These are phyloP conservation scores for Oeneis ivallda DNA, from an alignment of 2,888 invertebrate genomes.

Conservation along the genomic window DNA sequence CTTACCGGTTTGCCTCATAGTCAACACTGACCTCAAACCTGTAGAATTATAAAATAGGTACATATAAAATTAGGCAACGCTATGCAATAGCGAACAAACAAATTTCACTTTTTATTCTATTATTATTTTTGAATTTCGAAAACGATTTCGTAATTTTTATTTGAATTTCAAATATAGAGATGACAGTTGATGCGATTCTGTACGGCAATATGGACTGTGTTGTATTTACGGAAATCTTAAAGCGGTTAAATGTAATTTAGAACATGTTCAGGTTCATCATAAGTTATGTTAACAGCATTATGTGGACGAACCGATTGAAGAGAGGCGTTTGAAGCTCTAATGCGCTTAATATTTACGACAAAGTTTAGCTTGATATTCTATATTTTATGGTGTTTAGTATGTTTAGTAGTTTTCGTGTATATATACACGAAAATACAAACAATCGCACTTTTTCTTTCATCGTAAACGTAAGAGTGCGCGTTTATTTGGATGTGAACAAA, in stretches of 20 bases:
- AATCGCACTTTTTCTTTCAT: conserved; percentile 80
- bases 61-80: conserved; percentile 66
- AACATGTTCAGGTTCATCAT: conserved; percentile 19
- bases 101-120: conserved; percentile 43
- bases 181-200: neutral
- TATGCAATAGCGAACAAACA: conserved; percentile 63
- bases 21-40: conserved; percentile 60
- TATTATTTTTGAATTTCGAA: conserved; percentile 21
- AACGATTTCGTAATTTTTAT: conserved; percentile 19
- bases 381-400: conserved; percentile 35
- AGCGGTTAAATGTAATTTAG: conserved; percentile 24
- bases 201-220: conserved; percentile 22
- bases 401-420: too few relatives aligned
- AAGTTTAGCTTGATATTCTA: conserved; percentile 26
- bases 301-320: conserved; percentile 8
- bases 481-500: conserved; percentile 70
- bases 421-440: conserved; percentile 73
- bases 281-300: conserved; percentile 17
- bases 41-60: conserved; percentile 70
- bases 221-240: conserved; percentile 16
- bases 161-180: conserved; percentile 3
- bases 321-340: conserved; percentile 48
- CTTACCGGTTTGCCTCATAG: conserved; percentile 64
- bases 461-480: conserved; percentile 62
- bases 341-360: conserved; percentile 18